Conservation (phyloP, 2,888 invertebrate genomes). For the Xestia sexstrigata region DNA sequence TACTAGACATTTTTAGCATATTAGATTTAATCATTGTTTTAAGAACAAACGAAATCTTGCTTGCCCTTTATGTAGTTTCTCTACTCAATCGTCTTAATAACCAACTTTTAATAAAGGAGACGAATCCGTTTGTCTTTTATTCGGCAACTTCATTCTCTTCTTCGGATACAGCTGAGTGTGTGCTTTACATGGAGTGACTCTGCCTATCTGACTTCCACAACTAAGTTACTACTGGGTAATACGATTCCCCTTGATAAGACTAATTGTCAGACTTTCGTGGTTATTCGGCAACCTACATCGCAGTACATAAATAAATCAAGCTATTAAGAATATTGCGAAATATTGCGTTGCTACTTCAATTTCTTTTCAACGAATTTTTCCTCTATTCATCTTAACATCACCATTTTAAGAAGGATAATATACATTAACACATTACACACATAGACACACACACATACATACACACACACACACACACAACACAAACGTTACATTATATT, state of each 20-base stretch:
- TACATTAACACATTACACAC: too few species aligned
- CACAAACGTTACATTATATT: too few species aligned
- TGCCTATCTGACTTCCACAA: neutral
- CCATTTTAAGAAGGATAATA: neutral
- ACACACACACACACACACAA: too few species aligned
- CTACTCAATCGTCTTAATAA: neutral
- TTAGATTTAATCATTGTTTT: neutral
- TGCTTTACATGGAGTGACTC: too few species aligned
- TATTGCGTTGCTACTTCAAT: neutral
- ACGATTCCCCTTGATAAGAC: neutral
- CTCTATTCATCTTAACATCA: neutral
- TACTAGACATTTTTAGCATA: neutral
- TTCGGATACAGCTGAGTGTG: neutral
- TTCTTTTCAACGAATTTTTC: too few species aligned
- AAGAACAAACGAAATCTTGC: neutral
- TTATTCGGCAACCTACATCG: neutral
- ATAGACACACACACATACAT: too few species aligned
- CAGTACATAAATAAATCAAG: neutral
- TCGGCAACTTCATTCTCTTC: neutral
- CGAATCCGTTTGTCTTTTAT: neutral
- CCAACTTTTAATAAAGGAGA: neutral
- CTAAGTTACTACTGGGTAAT: neutral
- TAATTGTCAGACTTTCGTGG: neutral
- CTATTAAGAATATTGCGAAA: neutral
- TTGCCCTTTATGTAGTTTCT: neutral